A percentile compares a stretch with the other conserved stretches of the same genome.
Evolutionary conservation across 2,888 invertebrate genomes (phyloP).

Genomic region (Melieria crassipennis): DNA sequence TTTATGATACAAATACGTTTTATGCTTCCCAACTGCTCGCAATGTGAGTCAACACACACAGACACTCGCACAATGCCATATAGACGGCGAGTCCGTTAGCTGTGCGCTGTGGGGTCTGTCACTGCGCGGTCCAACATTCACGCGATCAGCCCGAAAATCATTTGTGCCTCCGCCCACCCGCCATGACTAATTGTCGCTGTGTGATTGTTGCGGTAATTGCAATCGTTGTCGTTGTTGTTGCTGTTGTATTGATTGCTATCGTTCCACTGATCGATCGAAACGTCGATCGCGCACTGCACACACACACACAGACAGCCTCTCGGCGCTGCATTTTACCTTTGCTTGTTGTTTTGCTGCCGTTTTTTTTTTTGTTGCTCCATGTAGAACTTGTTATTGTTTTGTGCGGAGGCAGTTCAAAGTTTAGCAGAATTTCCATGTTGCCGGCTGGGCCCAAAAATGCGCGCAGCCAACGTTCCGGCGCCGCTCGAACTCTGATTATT

Average conservation of each 20-base stretch:
- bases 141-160: background rate
- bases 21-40: background rate
- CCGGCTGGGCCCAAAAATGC: background rate
- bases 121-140: background rate
- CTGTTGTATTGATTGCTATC: background rate
- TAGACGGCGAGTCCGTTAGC: no score
- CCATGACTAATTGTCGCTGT: background rate
- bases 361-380: no score
- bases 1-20: constrained; percentile 15
- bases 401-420: constrained; percentile 9
- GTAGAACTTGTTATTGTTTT: background rate
- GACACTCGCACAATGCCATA: no score
- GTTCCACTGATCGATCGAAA: background rate
- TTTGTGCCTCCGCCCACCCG: background rate
- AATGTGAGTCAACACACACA: no score
- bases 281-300: background rate
- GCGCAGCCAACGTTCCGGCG: no score
- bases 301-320: background rate
- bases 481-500: constrained; percentile 16
- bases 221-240: background rate
- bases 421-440: background rate
- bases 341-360: background rate
- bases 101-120: no score
- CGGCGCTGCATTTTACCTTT: constrained; percentile 9
- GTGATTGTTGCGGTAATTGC: background rate